phyloP scores from a whole-genome alignment of 1,140 invertebrate species.

The Leptinotarsa lineolata region DNA sequence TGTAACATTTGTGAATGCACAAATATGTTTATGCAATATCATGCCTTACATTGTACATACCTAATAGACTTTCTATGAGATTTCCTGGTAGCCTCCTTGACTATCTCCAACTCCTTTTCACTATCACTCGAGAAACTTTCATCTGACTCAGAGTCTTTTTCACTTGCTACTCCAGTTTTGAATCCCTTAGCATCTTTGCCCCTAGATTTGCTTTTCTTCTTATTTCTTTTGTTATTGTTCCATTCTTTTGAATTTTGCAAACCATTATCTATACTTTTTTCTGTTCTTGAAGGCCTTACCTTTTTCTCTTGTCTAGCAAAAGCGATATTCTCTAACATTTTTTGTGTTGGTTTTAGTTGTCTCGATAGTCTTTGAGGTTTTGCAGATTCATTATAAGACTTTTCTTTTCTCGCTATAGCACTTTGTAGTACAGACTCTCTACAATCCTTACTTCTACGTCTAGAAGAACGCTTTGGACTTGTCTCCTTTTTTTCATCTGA shows the following conservation, averaged over 20 bases:
- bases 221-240: conserved; percentile 32
- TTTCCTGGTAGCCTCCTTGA: conserved; percentile 31
- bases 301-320: conserved; percentile 38
- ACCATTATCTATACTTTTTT: conserved; percentile 13
- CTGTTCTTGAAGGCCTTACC: conserved; percentile 9
- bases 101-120: neutral
- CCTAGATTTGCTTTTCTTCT: conserved; percentile 30
- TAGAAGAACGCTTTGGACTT: conserved; percentile 57
- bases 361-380: conserved; percentile 48
- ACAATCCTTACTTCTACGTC: conserved; percentile 58
- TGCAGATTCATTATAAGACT: conserved; percentile 58
- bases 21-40: neutral
- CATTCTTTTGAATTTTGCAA: conserved; percentile 7
- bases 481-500: conserved; percentile 7
- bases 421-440: conserved; percentile 61
- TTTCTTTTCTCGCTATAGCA: conserved; percentile 64
- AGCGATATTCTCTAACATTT: conserved; percentile 49
- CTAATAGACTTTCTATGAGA: conserved; percentile 38
- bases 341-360: conserved; percentile 47
- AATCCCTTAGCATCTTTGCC: conserved; percentile 30
- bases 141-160: conserved; percentile 41
- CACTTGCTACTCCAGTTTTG: conserved; percentile 25
- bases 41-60: conserved; percentile 16
- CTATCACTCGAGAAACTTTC: conserved; percentile 7
- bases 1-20: neutral